These are phyloP conservation scores for Drosophila prostipennis DNA, from an alignment of 2,888 invertebrate species.

Conservation along the genomic window DNA sequence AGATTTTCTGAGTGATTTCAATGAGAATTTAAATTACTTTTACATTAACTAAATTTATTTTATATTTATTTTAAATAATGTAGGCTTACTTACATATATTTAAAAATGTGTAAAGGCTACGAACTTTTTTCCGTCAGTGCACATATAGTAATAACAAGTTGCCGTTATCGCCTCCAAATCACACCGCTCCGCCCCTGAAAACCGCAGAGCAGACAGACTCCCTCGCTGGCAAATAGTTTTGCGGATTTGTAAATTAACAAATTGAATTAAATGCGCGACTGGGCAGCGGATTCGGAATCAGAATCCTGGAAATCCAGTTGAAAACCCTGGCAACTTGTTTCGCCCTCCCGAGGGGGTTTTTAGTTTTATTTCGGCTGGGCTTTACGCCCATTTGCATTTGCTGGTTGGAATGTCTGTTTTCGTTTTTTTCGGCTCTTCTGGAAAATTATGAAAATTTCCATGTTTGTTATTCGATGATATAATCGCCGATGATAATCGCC, in stretches of 20 bases:
- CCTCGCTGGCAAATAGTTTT: slow-evolving; percentile 73
- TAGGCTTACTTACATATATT: background rate
- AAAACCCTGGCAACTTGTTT: slow-evolving; percentile 22
- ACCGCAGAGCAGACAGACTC: slow-evolving; percentile 71
- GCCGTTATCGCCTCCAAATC: slow-evolving; percentile 51
- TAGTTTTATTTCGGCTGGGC: slow-evolving; percentile 62
- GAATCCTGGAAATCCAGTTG: slow-evolving; percentile 11
- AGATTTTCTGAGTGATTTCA: too few relatives aligned
- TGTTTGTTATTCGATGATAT: slow-evolving; percentile 63
- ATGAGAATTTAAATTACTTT: too few relatives aligned
- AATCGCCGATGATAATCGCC: slow-evolving; percentile 54
- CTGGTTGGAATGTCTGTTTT: slow-evolving; percentile 11
- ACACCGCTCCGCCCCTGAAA: slow-evolving; percentile 15
- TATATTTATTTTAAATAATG: background rate
- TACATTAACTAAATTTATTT: background rate
- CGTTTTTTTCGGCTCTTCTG: slow-evolving; percentile 47
- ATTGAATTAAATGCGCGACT: slow-evolving; percentile 78
- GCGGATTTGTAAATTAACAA: slow-evolving; percentile 81
- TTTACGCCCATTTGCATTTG: slow-evolving; percentile 39
- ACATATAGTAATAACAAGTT: slow-evolving; percentile 72
- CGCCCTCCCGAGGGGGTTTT: slow-evolving; percentile 12
- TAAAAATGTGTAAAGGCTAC: background rate
- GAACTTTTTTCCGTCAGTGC: background rate
- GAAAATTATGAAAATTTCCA: slow-evolving; percentile 68
- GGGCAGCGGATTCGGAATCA: slow-evolving; percentile 29